Evolutionary conservation across 2,888 invertebrate species (phyloP), one percentile per base, ranked within the genome.

Genomic region (Xylota segnis): DNA sequence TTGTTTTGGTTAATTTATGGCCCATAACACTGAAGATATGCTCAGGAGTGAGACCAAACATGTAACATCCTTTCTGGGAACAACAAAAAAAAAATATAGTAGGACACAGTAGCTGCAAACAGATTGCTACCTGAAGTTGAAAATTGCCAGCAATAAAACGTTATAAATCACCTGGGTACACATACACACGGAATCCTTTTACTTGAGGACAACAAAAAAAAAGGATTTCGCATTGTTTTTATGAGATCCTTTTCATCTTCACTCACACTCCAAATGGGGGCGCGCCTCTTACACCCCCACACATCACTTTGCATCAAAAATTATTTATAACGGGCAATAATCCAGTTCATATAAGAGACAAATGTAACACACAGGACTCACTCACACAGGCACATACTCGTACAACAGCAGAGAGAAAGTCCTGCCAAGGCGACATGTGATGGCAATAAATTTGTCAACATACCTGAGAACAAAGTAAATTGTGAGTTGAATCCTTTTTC

Each of bases 121-220:
- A 88, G 88, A 88, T 89, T 84, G 84, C 88, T 88, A 84, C 87
- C 87, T 81, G 88, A 87, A 87, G 88, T 89, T 88, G 88, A 88
- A 88, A 89, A 89, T 89, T 88, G 88, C 88, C 87, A 86, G 87
- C 88, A 89, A 89, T 89, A 89, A 89, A 89, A 83, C 65, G 87
- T 83, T 88, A 89, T 89, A 89, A 88, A 89, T 89, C 88, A 89
- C 87, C 72, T 74, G 71, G 78, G 78, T 75, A 86, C 59, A 68
- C 52, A 45, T 16, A 18, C 27, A 34, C 4, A 56, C 34, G 4
- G 54, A 50, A 27, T 52, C 54, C 56, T 61, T 34, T n/a, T 40
- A 40, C 40, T 40, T 54, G 29, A 5, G 9, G n/a, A n/a, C n/a
- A 47, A 27, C 3, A 56, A 50, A 32, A 23, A 65, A 45, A 59